Percentiles rank a stretch among this genome's conserved stretches.
phyloP scores from a whole-genome alignment of 2,797 vertebrate genomes.

The Takifugu rubripes region DNA sequence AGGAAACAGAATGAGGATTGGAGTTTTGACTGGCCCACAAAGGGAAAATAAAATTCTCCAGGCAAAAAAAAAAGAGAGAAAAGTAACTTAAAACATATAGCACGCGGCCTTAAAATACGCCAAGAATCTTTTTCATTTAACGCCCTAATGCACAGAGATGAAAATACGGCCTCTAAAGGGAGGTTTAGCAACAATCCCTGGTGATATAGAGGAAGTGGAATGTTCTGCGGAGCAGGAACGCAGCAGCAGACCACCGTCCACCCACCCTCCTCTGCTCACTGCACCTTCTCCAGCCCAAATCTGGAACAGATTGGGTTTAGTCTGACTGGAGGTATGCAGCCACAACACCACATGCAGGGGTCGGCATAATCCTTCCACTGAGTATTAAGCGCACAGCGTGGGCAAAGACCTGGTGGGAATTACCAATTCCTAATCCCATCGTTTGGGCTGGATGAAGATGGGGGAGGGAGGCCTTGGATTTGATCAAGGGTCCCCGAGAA shows the following conservation, averaged over 20 bases:
- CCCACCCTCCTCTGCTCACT: slow-evolving; percentile 36
- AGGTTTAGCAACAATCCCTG: slow-evolving; percentile 53
- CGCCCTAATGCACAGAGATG: slow-evolving; percentile 44
- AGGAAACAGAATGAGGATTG: slow-evolving; percentile 56
- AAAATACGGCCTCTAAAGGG: slow-evolving; percentile 46
- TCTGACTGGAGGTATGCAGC: slow-evolving; percentile 78
- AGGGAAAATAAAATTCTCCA: slow-evolving; percentile 59
- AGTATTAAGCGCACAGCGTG: slow-evolving; percentile 73
- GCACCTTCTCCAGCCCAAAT: slow-evolving; percentile 67
- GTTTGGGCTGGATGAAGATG: slow-evolving; percentile 35
- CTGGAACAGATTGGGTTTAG: slow-evolving; percentile 79
- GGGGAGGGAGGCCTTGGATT: slow-evolving; percentile 22
- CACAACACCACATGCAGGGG: slow-evolving; percentile 78
- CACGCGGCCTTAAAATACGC: slow-evolving; percentile 43
- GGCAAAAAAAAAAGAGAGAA: slow-evolving; percentile 24
- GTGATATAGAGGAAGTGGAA: slow-evolving; percentile 62
- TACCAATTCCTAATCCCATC: slow-evolving; percentile 75
- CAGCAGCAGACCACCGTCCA: slow-evolving; percentile 10
- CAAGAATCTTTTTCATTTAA: slow-evolving; percentile 43
- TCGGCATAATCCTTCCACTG: slow-evolving; percentile 70
- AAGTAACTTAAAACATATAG: slow-evolving; percentile 28
- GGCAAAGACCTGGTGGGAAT: slow-evolving; percentile 70
- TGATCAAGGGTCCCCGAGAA: slow-evolving; percentile 35
- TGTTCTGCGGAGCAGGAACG: slow-evolving; percentile 48
- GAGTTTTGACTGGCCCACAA: slow-evolving; percentile 63